Evolutionary conservation across 1,140 invertebrate species (phyloP), one percentile per base, ranked within the genome.

Genomic region (Apocrypta bakeri): DNA sequence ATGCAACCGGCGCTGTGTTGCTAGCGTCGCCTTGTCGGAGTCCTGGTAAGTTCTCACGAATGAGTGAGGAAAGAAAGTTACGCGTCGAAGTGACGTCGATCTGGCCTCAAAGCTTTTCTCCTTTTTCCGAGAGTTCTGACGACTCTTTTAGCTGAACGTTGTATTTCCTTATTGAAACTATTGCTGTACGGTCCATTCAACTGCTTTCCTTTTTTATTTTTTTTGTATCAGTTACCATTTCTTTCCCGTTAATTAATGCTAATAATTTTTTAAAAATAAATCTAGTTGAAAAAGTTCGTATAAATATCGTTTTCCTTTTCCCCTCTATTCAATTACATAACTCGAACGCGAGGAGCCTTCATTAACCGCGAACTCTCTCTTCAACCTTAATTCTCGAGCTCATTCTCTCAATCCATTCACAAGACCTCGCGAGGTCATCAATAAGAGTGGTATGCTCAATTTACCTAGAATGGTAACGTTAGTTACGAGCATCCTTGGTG

Each of bases 401-500:
- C 48, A 56, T 56, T 56, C 48, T n/a, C 48, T 56, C 48, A 21
- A 14, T 56, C 48, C 40, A 14, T 14, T 7, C 7, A 17, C 48
- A 21, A 56, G 17, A 21, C 17, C 17, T 56, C 48, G 48, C 6
- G 7, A 7, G 21, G 48, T 56, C 48, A 17, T n/a, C 48, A 56
- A 56, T 56, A 56, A 56, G 48, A 56, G 48, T 9, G 25, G 3
- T 3, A 27, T 25, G 64, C 25, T 68, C 64, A 25, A 68, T 68
- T 90, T 90, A 92, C 91, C 91, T 31, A 92, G 85, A 81, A 92
- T 88, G 24, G 90, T 91, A 79, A 92, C 89, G 76, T 92, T 90
- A 56, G 90, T 91, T 71, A 89, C 86, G 37, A 92, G 86, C 88
- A 93, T 93, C 69, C 90, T 94, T 21, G 96, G 96, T 6, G 96